Base-by-base conservation (phyloP, 2,888 invertebrate species). In the Schrankia costaestrigalis region DNA sequence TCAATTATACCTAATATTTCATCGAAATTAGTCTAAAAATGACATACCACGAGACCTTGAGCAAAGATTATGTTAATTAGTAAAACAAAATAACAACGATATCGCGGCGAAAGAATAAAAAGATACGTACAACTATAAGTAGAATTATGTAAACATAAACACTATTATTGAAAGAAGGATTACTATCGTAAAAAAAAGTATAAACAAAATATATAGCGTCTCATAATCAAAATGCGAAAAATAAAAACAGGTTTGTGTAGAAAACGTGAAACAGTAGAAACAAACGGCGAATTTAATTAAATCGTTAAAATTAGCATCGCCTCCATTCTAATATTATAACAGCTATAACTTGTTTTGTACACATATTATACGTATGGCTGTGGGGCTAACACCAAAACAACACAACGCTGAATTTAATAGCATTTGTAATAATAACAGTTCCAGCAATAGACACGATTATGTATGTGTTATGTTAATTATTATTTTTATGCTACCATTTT, bases 271-370 rank as follows among this genome's bases (percentile, higher is more conserved):
- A 29, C 14, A 48, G 32, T 42, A 47, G 43, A 12, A 52, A 46
- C 36, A 36, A 33, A 33, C 41, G 18, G 24, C 35, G 31, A 35
- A 18, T 46, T 45, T 47, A 58, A 40, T 50, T 52, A 48, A 53
- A 55, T 55, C 49, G 35, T 13, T 56, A 54, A 36, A 46, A 57
- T 60, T 76, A 74, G 72, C 68, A 74, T 76, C 75, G 74, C 56
- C 61, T 24, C 43, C 41, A 43, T 46, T 54, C 51, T 48, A 58
- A 62, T 65, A 61, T 46, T 37, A 35, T n/a, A n/a, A n/a, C n/a
- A n/a, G n/a, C n/a, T n/a, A n/a, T n/a, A n/a, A n/a, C 38, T 11
- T 42, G 41, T 51, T 48, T 36, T 26, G 23, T 26, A 34, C 35
- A 38, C 35, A 47, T 35, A 51, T 48, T n/a, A n/a, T n/a, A n/a